A percentile compares a stretch with the other conserved stretches of the same genome.
These are phyloP conservation scores for Amorpha juglandis DNA, from an alignment of 2,888 invertebrate genomes.

Conservation along the genomic window DNA sequence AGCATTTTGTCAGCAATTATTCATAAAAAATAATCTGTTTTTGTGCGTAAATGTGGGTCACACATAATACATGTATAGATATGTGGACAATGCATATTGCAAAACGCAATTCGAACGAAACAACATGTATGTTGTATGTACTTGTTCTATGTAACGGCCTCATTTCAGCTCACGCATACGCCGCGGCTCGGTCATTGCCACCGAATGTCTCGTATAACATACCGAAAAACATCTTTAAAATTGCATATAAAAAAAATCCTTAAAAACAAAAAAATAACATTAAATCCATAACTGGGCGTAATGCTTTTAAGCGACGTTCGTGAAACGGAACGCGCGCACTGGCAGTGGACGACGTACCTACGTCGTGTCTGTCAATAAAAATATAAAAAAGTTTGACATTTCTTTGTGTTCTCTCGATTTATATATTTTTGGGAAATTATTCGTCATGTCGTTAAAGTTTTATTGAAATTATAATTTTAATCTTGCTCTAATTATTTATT, in stretches of 20 bases:
- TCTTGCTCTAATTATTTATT: background rate
- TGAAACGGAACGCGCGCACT: slow-evolving; percentile 75
- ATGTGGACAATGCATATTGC: slow-evolving; percentile 66
- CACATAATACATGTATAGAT: slow-evolving; percentile 37
- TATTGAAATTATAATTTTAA: background rate
- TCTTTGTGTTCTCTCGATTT: slow-evolving; percentile 63
- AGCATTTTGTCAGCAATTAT: background rate
- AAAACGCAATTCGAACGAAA: slow-evolving; percentile 66
- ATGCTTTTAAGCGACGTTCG: slow-evolving; percentile 58
- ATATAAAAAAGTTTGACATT: slow-evolving; percentile 71
- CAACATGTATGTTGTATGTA: slow-evolving; percentile 49
- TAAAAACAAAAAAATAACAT: slow-evolving; percentile 21
- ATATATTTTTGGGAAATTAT: slow-evolving; percentile 46
- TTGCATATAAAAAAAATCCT: slow-evolving; percentile 23
- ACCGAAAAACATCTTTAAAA: slow-evolving; percentile 41
- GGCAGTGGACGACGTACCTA: slow-evolving; percentile 55
- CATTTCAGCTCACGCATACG: slow-evolving; percentile 66
- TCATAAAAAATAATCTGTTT: background rate
- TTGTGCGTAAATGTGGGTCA: slow-evolving; percentile 13
- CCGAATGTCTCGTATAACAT: slow-evolving; percentile 47
- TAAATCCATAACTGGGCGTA: background rate
- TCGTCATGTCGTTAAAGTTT: slow-evolving; percentile 44
- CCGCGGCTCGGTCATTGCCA: slow-evolving; percentile 71
- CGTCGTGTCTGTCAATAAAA: slow-evolving; percentile 48
- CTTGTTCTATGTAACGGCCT: slow-evolving; percentile 67